Percentiles rank a stretch among this genome's conserved stretches.
These are phyloP conservation scores for Coelogynopora nodosa DNA, from an alignment of 2,888 invertebrate genomes.

Conservation along the genomic window DNA sequence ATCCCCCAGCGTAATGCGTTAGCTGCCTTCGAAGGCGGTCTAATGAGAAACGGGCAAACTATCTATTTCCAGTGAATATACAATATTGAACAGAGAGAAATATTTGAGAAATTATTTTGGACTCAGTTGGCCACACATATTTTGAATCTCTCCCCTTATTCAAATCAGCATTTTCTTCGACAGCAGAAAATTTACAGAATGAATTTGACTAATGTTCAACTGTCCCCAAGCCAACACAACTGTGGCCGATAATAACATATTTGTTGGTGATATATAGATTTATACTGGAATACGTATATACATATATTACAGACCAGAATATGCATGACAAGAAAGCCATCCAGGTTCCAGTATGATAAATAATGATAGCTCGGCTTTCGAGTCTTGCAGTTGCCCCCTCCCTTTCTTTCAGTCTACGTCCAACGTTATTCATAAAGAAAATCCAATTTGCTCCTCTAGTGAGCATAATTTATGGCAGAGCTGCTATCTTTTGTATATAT, in stretches of 20 bases:
- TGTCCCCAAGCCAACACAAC: background rate
- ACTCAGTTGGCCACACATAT: background rate
- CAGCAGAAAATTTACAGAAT: background rate
- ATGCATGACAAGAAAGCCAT: no score
- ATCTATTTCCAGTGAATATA: constrained; percentile 1
- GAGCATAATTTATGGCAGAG: no score
- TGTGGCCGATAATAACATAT: background rate
- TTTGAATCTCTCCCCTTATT: constrained; percentile 24
- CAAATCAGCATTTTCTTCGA: constrained; percentile 11
- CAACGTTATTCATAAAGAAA: background rate
- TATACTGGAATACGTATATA: background rate
- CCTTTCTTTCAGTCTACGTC: no score
- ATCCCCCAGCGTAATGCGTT: constrained; percentile 23
- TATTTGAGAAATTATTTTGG: constrained; percentile 3
- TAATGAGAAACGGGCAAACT: constrained; percentile 17
- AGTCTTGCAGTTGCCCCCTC: no score
- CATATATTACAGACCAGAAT: background rate
- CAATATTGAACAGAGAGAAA: background rate
- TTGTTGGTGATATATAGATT: background rate
- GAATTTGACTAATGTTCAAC: constrained; percentile 23
- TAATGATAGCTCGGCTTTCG: background rate
- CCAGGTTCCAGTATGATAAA: no score
- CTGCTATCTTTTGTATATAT: no score
- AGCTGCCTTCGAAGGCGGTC: background rate
- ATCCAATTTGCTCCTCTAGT: background rate